Evolutionary conservation across 2,888 invertebrate genomes (phyloP).

Genomic region (Allolobophora icterica): DNA sequence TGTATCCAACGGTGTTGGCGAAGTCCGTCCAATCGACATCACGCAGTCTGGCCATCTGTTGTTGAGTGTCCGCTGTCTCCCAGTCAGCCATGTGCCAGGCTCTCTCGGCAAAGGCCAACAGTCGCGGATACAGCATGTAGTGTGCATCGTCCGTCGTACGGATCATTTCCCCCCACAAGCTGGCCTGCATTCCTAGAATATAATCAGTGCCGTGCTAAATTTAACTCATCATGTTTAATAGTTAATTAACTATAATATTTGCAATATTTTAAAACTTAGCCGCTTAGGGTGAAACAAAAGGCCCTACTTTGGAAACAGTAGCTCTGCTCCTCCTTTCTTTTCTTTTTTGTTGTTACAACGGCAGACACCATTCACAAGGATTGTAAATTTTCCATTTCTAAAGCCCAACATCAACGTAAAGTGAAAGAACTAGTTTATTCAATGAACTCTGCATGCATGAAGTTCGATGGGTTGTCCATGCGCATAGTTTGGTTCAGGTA

Average conservation of each 20-base stretch:
- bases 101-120: slow-evolving; percentile 58
- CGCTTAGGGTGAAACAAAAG: no score
- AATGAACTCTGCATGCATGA: no score
- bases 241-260: not conserved
- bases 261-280: no score
- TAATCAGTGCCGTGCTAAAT: not conserved
- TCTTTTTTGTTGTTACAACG: no score
- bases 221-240: not conserved
- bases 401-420: no score
- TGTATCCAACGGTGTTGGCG: slow-evolving; percentile 54
- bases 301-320: no score
- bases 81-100: slow-evolving; percentile 61
- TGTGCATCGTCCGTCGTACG: slow-evolving; percentile 34
- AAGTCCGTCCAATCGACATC: slow-evolving; percentile 55
- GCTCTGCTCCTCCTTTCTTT: no score
- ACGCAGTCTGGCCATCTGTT: slow-evolving; percentile 53
- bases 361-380: no score
- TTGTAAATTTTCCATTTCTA: no score
- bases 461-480: no score
- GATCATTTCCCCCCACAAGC: slow-evolving; percentile 58
- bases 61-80: slow-evolving; percentile 54
- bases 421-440: no score
- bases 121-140: slow-evolving; percentile 46
- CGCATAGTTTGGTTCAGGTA: no score
- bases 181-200: slow-evolving; percentile 57